These are phyloP conservation scores for Tichodroma muraria DNA, from an alignment of 2,113 vertebrate species.

Conservation along the genomic window DNA sequence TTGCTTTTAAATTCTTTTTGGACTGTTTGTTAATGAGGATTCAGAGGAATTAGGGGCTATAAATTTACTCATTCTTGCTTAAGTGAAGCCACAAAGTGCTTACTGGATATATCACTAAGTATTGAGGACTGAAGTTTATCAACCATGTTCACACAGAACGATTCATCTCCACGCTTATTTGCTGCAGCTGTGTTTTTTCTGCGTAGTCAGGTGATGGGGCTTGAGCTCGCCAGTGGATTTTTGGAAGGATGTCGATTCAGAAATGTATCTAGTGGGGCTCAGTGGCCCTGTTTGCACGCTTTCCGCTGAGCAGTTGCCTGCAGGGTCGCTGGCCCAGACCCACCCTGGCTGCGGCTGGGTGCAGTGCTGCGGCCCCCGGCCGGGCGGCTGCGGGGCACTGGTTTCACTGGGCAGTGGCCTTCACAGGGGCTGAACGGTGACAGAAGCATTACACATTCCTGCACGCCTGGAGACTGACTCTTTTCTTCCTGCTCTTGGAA, in stretches of 20 bases:
- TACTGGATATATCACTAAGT: background rate
- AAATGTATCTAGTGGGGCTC: background rate
- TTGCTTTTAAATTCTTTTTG: constrained; percentile 48
- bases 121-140: constrained; percentile 18
- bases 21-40: constrained; percentile 56
- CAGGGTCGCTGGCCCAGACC: background rate
- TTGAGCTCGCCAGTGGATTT: background rate
- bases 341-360: rapidly evolving
- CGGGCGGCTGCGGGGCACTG: background rate
- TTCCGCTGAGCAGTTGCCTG: background rate
- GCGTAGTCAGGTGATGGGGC: background rate
- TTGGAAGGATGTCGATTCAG: background rate
- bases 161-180: background rate
- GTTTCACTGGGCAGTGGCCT: background rate
- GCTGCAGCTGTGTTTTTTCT: background rate
- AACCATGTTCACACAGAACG: background rate
- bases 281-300: background rate
- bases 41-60: constrained; percentile 45
- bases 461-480: background rate
- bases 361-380: no score
- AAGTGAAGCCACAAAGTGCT: constrained; percentile 21
- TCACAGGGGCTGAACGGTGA: background rate
- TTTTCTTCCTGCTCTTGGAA: background rate
- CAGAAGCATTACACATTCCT: rapidly evolving
- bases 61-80: constrained; percentile 27